Percentiles rank a stretch among this genome's conserved stretches.
Conservation (phyloP, 2,113 vertebrate genomes). For the Nothobranchius furzeri region DNA sequence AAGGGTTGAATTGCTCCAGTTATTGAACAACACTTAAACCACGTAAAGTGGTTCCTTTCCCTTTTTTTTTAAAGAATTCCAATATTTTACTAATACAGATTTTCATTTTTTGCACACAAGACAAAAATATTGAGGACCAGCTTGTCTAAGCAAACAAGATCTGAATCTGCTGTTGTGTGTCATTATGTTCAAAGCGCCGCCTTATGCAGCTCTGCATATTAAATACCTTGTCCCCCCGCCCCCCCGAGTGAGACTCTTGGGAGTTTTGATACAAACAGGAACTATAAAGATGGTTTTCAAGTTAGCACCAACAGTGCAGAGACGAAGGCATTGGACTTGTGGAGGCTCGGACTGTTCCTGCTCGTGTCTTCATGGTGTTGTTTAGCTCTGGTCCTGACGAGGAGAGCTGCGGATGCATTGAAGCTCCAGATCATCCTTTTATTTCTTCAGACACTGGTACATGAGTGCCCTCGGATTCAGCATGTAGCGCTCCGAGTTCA, state of each 20-base stretch:
- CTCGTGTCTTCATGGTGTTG: constrained; percentile 15
- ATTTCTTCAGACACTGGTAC: constrained; percentile 86
- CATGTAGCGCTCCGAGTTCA: constrained; percentile 81
- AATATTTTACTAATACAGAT: no score
- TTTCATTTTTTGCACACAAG: neutral
- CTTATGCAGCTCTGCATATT: constrained; percentile 44
- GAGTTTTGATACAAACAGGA: constrained; percentile 23
- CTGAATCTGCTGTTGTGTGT: constrained; percentile 38
- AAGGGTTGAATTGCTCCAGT: neutral
- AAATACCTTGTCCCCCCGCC: constrained; percentile 1
- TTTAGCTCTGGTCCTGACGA: constrained; percentile 35
- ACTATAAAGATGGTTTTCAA: constrained; percentile 12
- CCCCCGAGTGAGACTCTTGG: constrained; percentile 26
- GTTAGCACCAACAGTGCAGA: constrained; percentile 60
- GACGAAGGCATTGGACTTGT: constrained; percentile 48
- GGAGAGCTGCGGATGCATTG: constrained; percentile 14
- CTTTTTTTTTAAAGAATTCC: neutral
- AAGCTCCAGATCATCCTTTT: constrained; percentile 2
- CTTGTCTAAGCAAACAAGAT: neutral
- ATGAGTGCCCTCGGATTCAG: constrained; percentile 81
- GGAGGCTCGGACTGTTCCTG: constrained; percentile 38
- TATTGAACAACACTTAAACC: neutral
- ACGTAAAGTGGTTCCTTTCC: neutral
- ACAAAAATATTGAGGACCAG: neutral
- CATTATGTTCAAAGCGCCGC: constrained; percentile 18